phyloP scores from a whole-genome alignment of 2,113 vertebrate species.

The Phalacrocorax aristotelis region DNA sequence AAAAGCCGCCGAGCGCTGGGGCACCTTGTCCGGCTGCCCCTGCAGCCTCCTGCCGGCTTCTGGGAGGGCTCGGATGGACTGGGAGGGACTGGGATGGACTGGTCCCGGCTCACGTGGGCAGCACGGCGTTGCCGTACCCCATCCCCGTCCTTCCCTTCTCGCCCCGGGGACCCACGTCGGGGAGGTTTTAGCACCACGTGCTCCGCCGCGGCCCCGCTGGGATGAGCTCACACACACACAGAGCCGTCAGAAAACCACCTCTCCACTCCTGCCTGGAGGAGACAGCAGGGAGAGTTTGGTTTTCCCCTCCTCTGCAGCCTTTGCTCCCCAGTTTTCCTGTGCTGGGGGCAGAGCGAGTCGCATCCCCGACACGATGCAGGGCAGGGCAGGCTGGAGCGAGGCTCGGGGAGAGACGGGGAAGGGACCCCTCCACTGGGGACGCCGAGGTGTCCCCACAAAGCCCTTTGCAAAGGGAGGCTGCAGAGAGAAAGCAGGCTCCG shows the following conservation, averaged over 20 bases:
- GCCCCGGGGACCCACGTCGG: background rate
- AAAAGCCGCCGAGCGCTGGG: fast-evolving
- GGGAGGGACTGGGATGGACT: background rate
- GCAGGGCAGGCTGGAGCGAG: background rate
- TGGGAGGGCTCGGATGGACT: background rate
- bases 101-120: background rate
- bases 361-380: fast-evolving
- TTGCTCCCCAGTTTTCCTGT: background rate
- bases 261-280: background rate
- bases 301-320: background rate
- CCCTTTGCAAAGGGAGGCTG: background rate
- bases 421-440: background rate
- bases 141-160: background rate
- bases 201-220: background rate
- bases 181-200: background rate
- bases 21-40: background rate
- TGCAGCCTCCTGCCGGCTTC: background rate
- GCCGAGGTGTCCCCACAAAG: background rate
- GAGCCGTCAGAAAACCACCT: background rate
- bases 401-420: background rate
- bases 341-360: background rate
- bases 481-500: background rate
- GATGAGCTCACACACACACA: background rate
- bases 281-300: background rate
- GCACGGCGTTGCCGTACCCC: background rate